A percentile compares a stretch with the other conserved stretches of the same genome.
phyloP scores from a whole-genome alignment of 2,797 vertebrate species.

The Malurus splendens region DNA sequence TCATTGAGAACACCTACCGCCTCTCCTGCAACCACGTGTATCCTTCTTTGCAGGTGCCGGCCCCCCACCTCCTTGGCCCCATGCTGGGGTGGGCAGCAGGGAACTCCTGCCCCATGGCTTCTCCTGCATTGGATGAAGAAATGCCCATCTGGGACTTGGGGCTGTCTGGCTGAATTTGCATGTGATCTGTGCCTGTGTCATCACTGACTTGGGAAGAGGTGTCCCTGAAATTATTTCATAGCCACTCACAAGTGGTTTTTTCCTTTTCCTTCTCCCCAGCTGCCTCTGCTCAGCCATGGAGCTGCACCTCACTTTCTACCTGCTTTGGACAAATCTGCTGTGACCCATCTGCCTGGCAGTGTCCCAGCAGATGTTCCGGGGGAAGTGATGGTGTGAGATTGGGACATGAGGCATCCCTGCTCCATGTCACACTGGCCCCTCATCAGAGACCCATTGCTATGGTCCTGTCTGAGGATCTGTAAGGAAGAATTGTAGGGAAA shows the following conservation, averaged over 20 bases:
- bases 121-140: accelerated
- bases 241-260: neutral
- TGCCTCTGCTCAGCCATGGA: neutral
- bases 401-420: neutral
- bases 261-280: neutral
- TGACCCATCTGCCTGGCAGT: neutral
- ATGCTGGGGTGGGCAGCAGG: neutral
- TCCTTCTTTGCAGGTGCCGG: conserved; percentile 40
- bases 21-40: conserved; percentile 98
- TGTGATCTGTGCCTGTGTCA: neutral
- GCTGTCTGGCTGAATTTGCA: neutral
- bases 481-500: neutral
- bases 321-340: neutral
- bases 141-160: accelerated
- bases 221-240: neutral
- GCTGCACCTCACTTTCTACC: neutral
- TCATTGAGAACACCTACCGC: conserved; percentile 96
- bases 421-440: neutral
- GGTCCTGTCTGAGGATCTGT: neutral
- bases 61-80: neutral
- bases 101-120: neutral
- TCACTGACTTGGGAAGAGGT: neutral
- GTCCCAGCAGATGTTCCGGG: neutral
- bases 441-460: neutral
- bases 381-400: neutral